Evolutionary conservation across 2,797 vertebrate genomes (phyloP).

Genomic region (Xenops minutus): DNA sequence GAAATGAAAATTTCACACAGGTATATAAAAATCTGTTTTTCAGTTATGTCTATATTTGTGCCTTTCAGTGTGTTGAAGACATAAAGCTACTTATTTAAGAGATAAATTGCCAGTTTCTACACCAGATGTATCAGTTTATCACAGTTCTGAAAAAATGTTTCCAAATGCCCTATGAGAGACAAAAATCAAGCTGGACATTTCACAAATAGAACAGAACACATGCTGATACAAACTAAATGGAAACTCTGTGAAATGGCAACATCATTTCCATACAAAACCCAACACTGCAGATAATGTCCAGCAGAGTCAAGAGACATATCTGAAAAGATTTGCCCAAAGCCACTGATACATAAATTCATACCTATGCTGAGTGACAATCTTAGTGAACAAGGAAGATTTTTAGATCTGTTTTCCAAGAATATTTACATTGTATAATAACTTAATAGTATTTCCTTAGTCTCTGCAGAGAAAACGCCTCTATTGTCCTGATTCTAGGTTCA

Average conservation of each 20-base stretch:
- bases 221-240: background rate
- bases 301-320: background rate
- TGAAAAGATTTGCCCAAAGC: background rate
- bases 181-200: background rate
- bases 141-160: background rate
- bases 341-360: background rate
- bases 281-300: background rate
- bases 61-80: background rate
- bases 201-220: background rate
- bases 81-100: background rate
- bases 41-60: background rate
- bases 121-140: background rate
- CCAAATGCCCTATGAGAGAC: background rate
- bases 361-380: background rate
- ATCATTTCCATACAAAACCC: background rate
- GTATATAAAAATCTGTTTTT: background rate
- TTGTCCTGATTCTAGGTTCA: background rate
- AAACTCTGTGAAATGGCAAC: background rate
- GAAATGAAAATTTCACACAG: background rate
- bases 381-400: background rate
- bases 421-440: background rate
- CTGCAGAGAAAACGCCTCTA: background rate
- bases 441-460: background rate
- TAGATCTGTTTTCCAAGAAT: background rate
- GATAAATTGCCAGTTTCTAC: background rate